Base-by-base conservation (phyloP, 2,113 vertebrate species). In the Ramphastos sulfuratus region DNA sequence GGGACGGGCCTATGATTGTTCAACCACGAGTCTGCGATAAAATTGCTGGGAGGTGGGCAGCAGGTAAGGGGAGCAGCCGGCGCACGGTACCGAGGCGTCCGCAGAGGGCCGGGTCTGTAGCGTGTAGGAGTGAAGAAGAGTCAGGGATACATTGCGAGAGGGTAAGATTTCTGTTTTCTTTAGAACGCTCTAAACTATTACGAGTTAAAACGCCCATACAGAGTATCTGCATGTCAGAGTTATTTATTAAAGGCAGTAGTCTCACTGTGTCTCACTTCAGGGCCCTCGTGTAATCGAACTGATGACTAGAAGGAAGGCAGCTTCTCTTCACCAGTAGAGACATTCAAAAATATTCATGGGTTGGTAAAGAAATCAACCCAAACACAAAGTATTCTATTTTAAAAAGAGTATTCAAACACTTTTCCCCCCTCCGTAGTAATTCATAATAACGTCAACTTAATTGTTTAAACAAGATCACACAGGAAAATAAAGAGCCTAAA, bases 21-120 rank as follows among this genome's bases (percentile, higher is more conserved):
- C 27, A 1, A 2, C 8, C 12, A 3, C 0, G 9, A 39, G 2
- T 1, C 27, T 0, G 63, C 8, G 30, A 3, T 42, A 1, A 5
- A 7, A 1, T 4, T 2, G 1, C 25, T 3, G 69, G 74, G 74
- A 2, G 5, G 5, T 5, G 56, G 31, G 11, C 7, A 2, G 23
- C 11, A 5, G 20, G 24, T 6, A 6, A 8, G 0, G 72, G 55
- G 30, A 19, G 5, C 1, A 4, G 25, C 5, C 17, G 4, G n/a
- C 6, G 0, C 65, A 4, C 3, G 2, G 28, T 20, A 1, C 35
- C 23, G 61, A 64, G 59, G 20, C 27, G 35, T 18, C 61, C 35
- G 23, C 50, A 27, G 61, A 55, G 15, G 27, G 59, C n/a, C 59
- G 23, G 21, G 3, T 23, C 33, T 25, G 16, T 55, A 28, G 54